These are phyloP conservation scores for Ictidomys tridecemlineatus DNA, from an alignment of 2,113 vertebrate genomes.

Conservation along the genomic window DNA sequence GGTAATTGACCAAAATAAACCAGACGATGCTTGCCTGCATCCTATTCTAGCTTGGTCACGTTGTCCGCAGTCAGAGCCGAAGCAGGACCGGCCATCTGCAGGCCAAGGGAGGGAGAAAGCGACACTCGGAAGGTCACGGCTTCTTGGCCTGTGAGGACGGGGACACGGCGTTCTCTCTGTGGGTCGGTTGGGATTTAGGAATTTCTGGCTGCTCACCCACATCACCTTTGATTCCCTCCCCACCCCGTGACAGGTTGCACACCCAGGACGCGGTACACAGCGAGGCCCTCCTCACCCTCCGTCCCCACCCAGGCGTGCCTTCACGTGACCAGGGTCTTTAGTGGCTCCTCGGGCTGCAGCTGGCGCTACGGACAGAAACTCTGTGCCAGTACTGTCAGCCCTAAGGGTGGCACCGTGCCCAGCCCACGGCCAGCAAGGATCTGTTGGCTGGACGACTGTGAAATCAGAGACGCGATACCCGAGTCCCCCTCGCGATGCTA, in stretches of 20 bases:
- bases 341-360: background rate
- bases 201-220: background rate
- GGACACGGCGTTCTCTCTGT: background rate
- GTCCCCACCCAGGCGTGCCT: background rate
- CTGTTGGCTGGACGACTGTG: background rate
- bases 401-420: background rate
- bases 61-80: background rate
- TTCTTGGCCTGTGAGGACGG: no score
- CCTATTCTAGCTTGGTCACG: background rate
- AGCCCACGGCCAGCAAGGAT: background rate
- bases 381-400: background rate
- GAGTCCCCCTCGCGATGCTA: background rate
- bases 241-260: background rate
- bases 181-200: background rate
- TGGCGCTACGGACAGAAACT: background rate
- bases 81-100: background rate
- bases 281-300: background rate
- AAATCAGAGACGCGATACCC: constrained; percentile 7
- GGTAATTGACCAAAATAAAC: background rate
- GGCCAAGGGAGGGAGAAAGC: background rate
- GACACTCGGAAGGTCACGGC: background rate
- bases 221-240: background rate
- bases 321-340: background rate
- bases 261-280: background rate
- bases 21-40: background rate